Evolutionary conservation across 2,888 invertebrate species (phyloP), one percentile per base, ranked within the genome.

Genomic region (Hypercompe scribonia): DNA sequence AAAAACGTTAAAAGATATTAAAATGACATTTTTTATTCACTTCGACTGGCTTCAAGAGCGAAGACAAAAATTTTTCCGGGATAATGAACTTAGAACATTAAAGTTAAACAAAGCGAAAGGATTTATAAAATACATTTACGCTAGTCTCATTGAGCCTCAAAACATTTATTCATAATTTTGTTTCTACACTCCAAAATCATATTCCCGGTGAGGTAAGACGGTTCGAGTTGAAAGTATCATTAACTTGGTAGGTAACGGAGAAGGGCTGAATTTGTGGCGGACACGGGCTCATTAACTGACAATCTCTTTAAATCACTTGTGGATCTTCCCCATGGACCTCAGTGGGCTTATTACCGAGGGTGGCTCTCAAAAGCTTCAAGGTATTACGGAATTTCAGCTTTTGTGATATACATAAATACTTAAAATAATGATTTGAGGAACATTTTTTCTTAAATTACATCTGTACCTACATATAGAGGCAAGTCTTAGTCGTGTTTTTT

Each of bases 301-400:
- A 93, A 94, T 93, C 93, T 93, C 92, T 92, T 92, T 94, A 94
- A 94, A 94, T 94, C 93, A 93, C 94, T 95, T 91, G 93, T 90
- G 86, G 92, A 92, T 90, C 91, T 90, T 90, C 91, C 92, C 90
- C 79, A 80, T 86, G 89, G 91, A 83, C 89, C 88, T 84, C 82
- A 77, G 77, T 88, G 84, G 88, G 84, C 91, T 93, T 93, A 94
- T 94, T 94, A 91, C 90, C 77, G 84, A 90, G 94, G 93, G 93
- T 90, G 90, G 87, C 87, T 79, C 78, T 76, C 75, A 73, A 89
- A 88, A 83, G 86, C 82, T 85, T 81, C 75, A 75, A 81, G 88
- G 87, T 92, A 94, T 93, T 92, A 94, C 93, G 93, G 91, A 91
- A 94, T 94, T 92, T 91, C 82, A 88, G 84, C 88, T 85, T 84